Conservation (phyloP, 2,888 invertebrate species). For the Iselma pallidipennis region DNA sequence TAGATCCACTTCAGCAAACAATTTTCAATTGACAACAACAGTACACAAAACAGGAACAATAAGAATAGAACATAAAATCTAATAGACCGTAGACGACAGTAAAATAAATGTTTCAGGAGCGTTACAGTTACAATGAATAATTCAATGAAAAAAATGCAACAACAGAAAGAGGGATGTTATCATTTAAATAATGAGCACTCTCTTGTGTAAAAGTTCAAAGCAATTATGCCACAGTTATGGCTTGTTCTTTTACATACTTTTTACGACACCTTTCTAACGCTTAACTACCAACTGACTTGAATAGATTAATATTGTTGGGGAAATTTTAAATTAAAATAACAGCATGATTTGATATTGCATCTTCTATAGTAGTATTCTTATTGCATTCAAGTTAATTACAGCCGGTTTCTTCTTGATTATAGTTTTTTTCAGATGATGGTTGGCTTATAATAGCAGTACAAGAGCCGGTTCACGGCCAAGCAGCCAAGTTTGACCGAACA, state of each 20-base stretch:
- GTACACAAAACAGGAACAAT: too few species aligned
- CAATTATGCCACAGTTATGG: background rate
- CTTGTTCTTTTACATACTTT: background rate
- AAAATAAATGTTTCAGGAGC: background rate
- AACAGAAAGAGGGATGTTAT: background rate
- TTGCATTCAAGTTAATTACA: background rate
- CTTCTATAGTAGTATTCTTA: background rate
- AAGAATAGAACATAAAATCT: background rate
- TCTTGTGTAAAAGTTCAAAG: background rate
- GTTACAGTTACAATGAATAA: background rate
- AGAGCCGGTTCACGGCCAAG: constrained; percentile 18
- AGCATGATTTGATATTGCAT: background rate
- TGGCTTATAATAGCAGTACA: background rate
- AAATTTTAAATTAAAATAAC: background rate
- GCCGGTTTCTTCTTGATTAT: constrained; percentile 2
- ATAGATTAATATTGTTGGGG: background rate
- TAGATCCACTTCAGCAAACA: too few species aligned
- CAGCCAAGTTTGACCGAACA: constrained; percentile 2
- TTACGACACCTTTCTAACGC: background rate
- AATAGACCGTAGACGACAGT: background rate
- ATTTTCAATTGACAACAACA: background rate
- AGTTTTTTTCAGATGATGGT: background rate
- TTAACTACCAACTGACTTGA: background rate
- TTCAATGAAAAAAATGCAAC: background rate
- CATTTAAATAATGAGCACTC: background rate